phyloP scores from a whole-genome alignment of 2,888 invertebrate species.

The Chromoteleia sp. region DNA sequence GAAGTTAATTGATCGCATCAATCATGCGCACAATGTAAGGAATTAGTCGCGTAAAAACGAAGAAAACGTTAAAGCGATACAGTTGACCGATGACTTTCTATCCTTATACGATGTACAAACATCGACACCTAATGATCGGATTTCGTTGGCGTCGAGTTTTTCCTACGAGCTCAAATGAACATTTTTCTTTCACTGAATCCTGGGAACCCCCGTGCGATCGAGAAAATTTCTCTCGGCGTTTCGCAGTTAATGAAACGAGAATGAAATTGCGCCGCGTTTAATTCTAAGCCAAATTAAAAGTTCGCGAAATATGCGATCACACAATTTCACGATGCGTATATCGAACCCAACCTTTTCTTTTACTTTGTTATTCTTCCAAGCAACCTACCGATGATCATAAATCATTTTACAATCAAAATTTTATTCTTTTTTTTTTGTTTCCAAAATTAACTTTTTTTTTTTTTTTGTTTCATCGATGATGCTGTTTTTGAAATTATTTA shows the following conservation, averaged over 20 bases:
- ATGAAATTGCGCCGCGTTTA: conserved; percentile 37
- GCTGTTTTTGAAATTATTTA: no score
- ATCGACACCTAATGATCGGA: conserved; percentile 63
- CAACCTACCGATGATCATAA: neutral
- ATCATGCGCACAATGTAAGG: conserved; percentile 37
- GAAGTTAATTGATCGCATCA: conserved; percentile 43
- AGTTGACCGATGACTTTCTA: conserved; percentile 63
- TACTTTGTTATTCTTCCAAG: neutral
- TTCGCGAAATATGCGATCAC: conserved; percentile 32
- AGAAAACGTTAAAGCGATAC: conserved; percentile 47
- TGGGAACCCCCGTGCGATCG: conserved; percentile 53
- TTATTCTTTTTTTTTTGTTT: no score
- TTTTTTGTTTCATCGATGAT: no score
- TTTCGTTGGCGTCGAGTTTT: conserved; percentile 51
- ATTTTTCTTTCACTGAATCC: conserved; percentile 45
- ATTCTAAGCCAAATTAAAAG: conserved; percentile 48
- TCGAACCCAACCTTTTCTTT: conserved; percentile 16
- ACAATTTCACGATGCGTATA: conserved; percentile 19
- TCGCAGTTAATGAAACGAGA: conserved; percentile 54
- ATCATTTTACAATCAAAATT: no score
- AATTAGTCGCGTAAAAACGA: conserved; percentile 45
- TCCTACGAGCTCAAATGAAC: conserved; percentile 23
- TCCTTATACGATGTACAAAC: conserved; percentile 53
- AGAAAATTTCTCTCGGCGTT: conserved; percentile 39
- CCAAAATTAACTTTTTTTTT: no score